Conservation (phyloP, 2,797 vertebrate species). For the Meda fulgida region DNA sequence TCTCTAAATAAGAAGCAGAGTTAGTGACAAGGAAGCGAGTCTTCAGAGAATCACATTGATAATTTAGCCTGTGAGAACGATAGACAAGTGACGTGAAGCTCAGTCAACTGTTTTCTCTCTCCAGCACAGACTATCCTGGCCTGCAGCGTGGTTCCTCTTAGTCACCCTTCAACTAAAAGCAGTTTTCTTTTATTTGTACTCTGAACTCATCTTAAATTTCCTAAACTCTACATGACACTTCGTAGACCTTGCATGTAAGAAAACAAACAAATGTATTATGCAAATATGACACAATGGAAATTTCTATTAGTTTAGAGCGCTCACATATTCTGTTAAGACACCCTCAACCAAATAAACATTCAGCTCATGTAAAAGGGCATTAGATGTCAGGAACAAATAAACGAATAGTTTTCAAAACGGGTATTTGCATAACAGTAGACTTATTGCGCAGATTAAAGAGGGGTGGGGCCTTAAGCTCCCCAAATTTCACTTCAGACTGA, state of each 20-base stretch:
- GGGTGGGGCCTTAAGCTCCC: conserved; percentile 43
- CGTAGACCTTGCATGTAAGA: neutral
- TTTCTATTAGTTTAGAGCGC: neutral
- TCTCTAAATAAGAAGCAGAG: neutral
- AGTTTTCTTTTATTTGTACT: neutral
- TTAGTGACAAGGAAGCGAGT: neutral
- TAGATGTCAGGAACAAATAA: conserved; percentile 50
- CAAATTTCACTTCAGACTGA: conserved; percentile 51
- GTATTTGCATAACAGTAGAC: conserved; percentile 65
- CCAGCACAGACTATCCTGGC: neutral
- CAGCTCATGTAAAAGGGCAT: conserved; percentile 45
- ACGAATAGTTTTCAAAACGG: conserved; percentile 57
- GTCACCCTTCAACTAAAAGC: conserved; percentile 1
- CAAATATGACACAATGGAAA: neutral
- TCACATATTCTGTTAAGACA: neutral
- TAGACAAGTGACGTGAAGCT: conserved; percentile 44
- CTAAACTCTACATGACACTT: neutral
- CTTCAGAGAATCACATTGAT: neutral
- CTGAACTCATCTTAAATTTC: neutral
- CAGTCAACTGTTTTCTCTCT: conserved; percentile 30
- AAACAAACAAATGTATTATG: neutral
- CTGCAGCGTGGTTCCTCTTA: conserved; percentile 10
- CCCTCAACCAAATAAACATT: conserved; percentile 41
- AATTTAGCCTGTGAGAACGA: conserved; percentile 15
- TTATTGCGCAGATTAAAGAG: conserved; percentile 48